These are phyloP conservation scores for Paedocypris micromegethes DNA, from an alignment of 2,797 vertebrate genomes.

Conservation along the genomic window DNA sequence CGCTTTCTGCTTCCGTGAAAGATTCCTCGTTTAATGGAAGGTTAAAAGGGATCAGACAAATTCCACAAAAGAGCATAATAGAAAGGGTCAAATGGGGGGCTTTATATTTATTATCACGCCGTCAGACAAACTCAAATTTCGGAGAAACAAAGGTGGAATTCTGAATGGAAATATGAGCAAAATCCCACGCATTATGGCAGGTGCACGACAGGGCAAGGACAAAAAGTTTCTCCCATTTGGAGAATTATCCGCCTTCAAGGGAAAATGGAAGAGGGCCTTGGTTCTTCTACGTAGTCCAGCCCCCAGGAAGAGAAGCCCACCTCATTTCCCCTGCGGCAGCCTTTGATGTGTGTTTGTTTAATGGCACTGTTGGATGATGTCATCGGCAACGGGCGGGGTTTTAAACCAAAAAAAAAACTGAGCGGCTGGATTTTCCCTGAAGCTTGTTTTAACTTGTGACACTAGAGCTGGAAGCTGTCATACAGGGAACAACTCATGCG, in stretches of 20 bases:
- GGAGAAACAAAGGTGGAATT: too few relatives aligned
- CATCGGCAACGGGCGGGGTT: conserved; percentile 44
- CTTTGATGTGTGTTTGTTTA: conserved; percentile 51
- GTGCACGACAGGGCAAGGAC: conserved; percentile 23
- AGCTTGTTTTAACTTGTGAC: conserved; percentile 21
- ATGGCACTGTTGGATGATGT: conserved; percentile 39
- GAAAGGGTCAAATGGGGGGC: not conserved
- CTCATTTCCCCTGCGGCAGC: conserved; percentile 15
- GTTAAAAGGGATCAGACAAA: conserved; percentile 25
- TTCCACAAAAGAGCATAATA: conserved; percentile 20
- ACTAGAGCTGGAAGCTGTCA: conserved; percentile 21
- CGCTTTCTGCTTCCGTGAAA: conserved; percentile 20
- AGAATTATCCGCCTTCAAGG: too few relatives aligned
- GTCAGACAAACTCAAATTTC: too few relatives aligned
- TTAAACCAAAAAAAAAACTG: conserved; percentile 11
- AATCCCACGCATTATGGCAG: conserved; percentile 24
- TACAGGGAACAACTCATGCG: conserved; percentile 8
- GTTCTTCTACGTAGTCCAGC: conserved; percentile 1
- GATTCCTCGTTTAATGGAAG: conserved; percentile 19
- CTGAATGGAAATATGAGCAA: not conserved
- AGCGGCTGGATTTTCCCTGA: conserved; percentile 26
- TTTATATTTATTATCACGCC: too few relatives aligned
- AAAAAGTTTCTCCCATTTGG: conserved; percentile 34
- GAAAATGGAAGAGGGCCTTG: not conserved
- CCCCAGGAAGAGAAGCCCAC: conserved; percentile 14